Base-by-base conservation (phyloP, 2,888 invertebrate species). In the Megaustenia siamemsis region DNA sequence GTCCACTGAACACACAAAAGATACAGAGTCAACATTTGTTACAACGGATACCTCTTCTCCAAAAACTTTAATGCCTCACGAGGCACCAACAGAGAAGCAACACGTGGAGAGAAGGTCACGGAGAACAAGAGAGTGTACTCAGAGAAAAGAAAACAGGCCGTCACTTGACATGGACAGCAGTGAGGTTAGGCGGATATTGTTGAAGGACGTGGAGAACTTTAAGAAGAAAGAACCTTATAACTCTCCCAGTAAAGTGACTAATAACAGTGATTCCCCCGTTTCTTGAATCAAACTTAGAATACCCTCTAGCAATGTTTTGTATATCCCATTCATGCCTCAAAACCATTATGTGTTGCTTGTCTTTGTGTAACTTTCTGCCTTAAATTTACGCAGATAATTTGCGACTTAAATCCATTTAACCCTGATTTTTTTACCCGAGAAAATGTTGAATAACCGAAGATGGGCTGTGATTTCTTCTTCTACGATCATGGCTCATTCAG, bases 131-230 rank as follows among this genome's bases (percentile, higher is more conserved):
- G 73, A 56, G 4, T 56, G 28, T 32, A 45, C 43, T 73, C 43
- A 56, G 63, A 71, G 60, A 45, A 53, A 75, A 71, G 63, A 49
- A 40, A 69, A 76, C 40, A 69, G 71, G 38, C 24, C 45, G 18
- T 66, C 45, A 18, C 21, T 68, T 35, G 56, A 60, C 49, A 56
- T 40, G 21, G 83, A 76, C 12, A n/a, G n/a, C n/a, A 56, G 21
- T 28, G 83, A 77, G 32, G 75, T 76, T 18, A 76, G 73, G 38
- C 66, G 77, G 28, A 77, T 66, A 32, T 68, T 83, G 43, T 15
- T 83, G 49, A 83, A 83, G 66, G 83, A 83, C 69, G 83, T 83
- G 1, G 83, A 83, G 40, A 77, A 77, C 49, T 83, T 68, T 56
- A 83, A 68, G 5, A 83, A 83, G 68, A 75, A 43, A 35, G 76